Conservation (phyloP, 2,797 vertebrate species). For the Oreochromis mossambicus region DNA sequence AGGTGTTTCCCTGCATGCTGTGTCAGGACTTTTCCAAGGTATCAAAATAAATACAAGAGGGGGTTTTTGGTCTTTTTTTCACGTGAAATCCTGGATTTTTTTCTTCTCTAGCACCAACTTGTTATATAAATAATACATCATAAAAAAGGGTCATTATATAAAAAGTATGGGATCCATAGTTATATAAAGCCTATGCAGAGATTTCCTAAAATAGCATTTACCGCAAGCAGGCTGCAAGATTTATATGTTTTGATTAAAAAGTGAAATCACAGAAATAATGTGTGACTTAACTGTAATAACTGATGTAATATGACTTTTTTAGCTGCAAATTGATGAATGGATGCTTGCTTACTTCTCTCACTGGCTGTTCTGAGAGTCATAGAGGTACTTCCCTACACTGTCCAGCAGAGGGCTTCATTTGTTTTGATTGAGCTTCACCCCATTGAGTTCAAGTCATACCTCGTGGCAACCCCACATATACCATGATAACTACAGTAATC, state of each 20-base stretch:
- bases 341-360: background rate
- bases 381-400: background rate
- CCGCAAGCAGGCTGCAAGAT: background rate
- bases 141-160: background rate
- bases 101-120: background rate
- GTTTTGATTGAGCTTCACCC: background rate
- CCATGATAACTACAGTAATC: background rate
- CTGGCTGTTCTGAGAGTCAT: background rate
- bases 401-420: conserved; percentile 44
- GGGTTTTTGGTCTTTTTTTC: background rate
- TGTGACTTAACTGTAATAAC: background rate
- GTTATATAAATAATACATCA: background rate
- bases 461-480: background rate
- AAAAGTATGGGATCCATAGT: background rate
- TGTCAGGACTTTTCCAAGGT: background rate
- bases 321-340: background rate
- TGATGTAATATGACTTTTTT: background rate
- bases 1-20: background rate
- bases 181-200: background rate
- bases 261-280: background rate
- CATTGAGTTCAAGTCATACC: background rate
- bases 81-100: background rate
- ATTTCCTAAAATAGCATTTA: background rate
- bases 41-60: background rate
- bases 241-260: background rate